Evolutionary conservation across 2,888 invertebrate genomes (phyloP), one percentile per base, ranked within the genome.

Genomic region (Latheticus oryzae): DNA sequence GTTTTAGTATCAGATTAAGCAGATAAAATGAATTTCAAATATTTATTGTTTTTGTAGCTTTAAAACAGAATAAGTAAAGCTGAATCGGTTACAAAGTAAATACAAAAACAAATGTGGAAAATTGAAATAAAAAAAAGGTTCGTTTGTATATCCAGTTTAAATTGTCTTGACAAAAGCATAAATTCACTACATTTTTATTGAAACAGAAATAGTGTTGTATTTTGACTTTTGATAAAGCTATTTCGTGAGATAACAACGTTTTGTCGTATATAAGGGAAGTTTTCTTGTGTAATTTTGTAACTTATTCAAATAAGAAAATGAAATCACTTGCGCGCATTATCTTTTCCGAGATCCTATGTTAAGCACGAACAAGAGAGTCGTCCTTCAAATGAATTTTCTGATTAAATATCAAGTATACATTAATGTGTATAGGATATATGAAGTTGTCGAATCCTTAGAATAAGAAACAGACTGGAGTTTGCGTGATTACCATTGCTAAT

Each of bases 401-500:
- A 32, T 32, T 32, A 32, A 32, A 32, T 32, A 13, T 16, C 7
- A 7, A 21, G 21, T 21, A 7, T 21, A 21, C 21, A 4, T 4
- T 33, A 33, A 33, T 33, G 40, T 23, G n/a, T 23, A 23, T n/a
- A 32, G 13, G 5, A 13, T 42, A 26, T 16, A 38, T 50, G 50
- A 38, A 50, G 50, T 28, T 38, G 50, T 47, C 8, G 21, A 3
- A 5, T 11, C 9, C 11, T 2, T 19, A 24, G 33, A 5, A 48
- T 24, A 47, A 47, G 32, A 33, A 47, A 32, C 13, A 19, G 47
- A n/a, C n/a, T n/a, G n/a, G n/a, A n/a, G n/a, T n/a, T n/a, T n/a
- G 21, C 12, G 7, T 38, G 51, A 66, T 65, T 63, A 61, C 66
- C 66, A 66, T 61, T 65, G 63, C 66, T 62, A 66, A 66, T 66